Evolutionary conservation across 2,888 invertebrate genomes (phyloP), one percentile per base, ranked within the genome.

Genomic region (Napeogenes sylphis): DNA sequence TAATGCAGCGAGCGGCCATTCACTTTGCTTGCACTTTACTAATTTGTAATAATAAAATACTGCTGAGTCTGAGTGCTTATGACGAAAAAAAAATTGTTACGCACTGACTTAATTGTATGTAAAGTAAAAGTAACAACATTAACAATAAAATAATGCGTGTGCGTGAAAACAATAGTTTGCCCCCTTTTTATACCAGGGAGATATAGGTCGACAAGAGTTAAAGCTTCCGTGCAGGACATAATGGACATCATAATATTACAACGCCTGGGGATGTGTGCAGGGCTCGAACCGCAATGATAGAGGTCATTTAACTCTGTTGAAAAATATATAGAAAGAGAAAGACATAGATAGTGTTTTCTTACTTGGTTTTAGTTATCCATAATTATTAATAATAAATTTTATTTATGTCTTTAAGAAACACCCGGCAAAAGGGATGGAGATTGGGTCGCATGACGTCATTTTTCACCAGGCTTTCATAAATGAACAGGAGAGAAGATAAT

Each of bases 131-230:
- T 71, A 70, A 66, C 68, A 68, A 35, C 35, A 57, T 35, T 47
- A 47, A 30, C 68, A 73, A 70, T 69, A 73, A 85, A 85, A 87
- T 86, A 88, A 81, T 88, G 90, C 90, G 91, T 91, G 90, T 91
- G 90, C 89, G 91, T 91, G 86, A 87, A 87, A 91, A 91, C 91
- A 91, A 91, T 91, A 88, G 87, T 82, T 83, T 91, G 91, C 90
- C 90, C 91, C 90, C 91, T 90, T 91, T 91, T 90, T 85, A 75
- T 90, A 91, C 89, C 84, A 91, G 91, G 90, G 74, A 69, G 75
- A 77, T 86, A 91, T 86, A 77, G 81, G 77, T 73, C 61, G 74
- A 64, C 68, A 74, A 76, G 88, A 90, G 91, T 77, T 84, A 71
- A 72, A 73, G 73, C 69, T 76, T 81, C 76, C 75, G 74, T 79